Evolutionary conservation across 2,113 vertebrate genomes (phyloP), one percentile per base, ranked within the genome.

Genomic region (Geococcyx californianus): DNA sequence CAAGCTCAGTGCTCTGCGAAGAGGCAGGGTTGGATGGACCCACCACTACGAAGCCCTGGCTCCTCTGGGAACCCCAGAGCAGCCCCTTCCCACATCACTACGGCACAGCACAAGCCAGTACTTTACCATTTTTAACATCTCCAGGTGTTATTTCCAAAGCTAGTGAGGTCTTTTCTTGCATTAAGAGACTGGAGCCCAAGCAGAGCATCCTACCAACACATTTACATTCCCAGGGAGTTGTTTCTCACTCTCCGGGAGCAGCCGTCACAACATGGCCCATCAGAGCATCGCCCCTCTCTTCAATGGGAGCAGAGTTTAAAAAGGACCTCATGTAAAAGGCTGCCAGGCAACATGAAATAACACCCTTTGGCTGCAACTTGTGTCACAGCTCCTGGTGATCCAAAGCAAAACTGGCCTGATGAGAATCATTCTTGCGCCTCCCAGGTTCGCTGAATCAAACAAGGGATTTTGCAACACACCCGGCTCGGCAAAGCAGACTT

Each of bases 211-310:
- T 45, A 25, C 15, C 59, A 18, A 14, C 45, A 0, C 3, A 42
- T 51, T 69, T 17, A 31, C 2, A 5, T 8, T 49, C 47, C 64
- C 15, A 51, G 36, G 0, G 1, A 44, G 62, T 9, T 60, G 45
- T 34, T 76, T 31, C 19, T 8, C 34, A 10, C 36, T 1, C 69
- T 70, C 29, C 0, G 0, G 34, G 34, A 84, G 51, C 51, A 47
- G 62, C n/a, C 0, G 0, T 5, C 14, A 18, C 4, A 1, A 29
- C 5, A 44, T 2, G 1, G 54, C 40, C 52, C 70, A 26, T 13
- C 1, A 3, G 25, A 86, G 56, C 73, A 77, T 25, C 55, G 3
- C 62, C 40, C 17, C 18, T 4, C 11, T 40, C 62, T 6, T 23
- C 40, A 11, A 14, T 0, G 2, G 19, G 55, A 87, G 45, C 34